These are phyloP conservation scores for Syngnathus scovelli DNA, from an alignment of 2,113 vertebrate species.

Conservation along the genomic window DNA sequence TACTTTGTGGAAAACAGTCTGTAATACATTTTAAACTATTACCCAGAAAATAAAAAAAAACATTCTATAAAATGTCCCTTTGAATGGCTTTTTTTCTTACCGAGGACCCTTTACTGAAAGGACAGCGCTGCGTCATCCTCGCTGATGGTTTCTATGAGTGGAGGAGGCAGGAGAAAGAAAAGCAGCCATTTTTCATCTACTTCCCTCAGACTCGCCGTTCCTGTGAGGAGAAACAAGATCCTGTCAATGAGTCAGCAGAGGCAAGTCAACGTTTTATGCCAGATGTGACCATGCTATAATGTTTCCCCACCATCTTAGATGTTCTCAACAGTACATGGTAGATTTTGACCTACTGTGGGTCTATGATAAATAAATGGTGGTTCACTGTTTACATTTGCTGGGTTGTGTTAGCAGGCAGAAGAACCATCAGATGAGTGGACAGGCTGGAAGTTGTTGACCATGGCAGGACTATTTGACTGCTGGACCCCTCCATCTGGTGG, in stretches of 20 bases:
- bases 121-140: conserved; percentile 88
- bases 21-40: not conserved
- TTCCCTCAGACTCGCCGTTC: conserved; percentile 74
- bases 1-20: conserved; percentile 30
- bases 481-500: conserved; percentile 84
- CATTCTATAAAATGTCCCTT: not conserved
- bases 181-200: conserved; percentile 94
- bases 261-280: conserved; percentile 16
- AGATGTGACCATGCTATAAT: not conserved
- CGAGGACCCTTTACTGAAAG: conserved; percentile 83
- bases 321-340: too few relatives aligned
- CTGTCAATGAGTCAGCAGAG: conserved; percentile 15
- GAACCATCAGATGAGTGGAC: conserved; percentile 66
- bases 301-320: too few relatives aligned
- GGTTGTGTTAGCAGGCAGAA: conserved; percentile 39
- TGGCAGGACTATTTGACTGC: conserved; percentile 94
- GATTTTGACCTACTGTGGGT: not conserved
- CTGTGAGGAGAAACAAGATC: conserved; percentile 11
- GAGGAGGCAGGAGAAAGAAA: conserved; percentile 71
- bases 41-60: too few relatives aligned
- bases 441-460: conserved; percentile 84
- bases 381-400: not conserved
- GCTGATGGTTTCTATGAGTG: conserved; percentile 97
- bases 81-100: not conserved
- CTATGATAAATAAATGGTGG: not conserved